Evolutionary conservation across 2,888 invertebrate genomes (phyloP), one percentile per base, ranked within the genome.

Genomic region (Tinea semifulvella): DNA sequence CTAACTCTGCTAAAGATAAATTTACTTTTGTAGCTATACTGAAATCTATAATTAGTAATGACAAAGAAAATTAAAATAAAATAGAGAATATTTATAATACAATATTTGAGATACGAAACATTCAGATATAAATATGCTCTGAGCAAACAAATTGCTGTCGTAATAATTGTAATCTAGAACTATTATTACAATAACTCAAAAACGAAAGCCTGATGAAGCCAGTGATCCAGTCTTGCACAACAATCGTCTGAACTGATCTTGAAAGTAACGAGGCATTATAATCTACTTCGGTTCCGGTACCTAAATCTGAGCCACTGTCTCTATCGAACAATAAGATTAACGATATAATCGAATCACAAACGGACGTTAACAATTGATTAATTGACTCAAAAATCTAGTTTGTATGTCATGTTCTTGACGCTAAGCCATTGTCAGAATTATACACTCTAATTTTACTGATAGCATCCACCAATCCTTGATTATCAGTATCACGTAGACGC

Each of bases 331-430:
- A 36, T 36, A 10, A 18, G 36, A 36, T 4, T 35, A 28, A 6
- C 28, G 5, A 7, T 22, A 22, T 8, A 22, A 35, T 11, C 35
- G 5, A 35, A 28, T 13, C 14, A 31, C 31, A 31, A 31, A 4
- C 31, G 31, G 10, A 31, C 31, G 10, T 31, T 31, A 36, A 36
- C 36, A 36, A 36, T 36, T 36, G 36, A 36, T 36, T 36, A 36
- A 36, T 36, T 16, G 18, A 18, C 17, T 36, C 16, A 18, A 18
- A 36, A 36, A 36, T 36, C 36, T 16, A 36, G 18, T 36, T 18
- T 36, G 18, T 36, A 4, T 14, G 11, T 31, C 31, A 31, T 31
- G 31, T 31, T 13, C 31, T 13, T 31, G 13, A 31, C 14, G 14
- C 2, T 31, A 31, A 22, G 10, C n/a, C 10, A 31, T 14, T 31